A percentile compares a stretch with the other conserved stretches of the same genome.
Conservation (phyloP, 2,797 vertebrate genomes). For the Enteromius argenteus region DNA sequence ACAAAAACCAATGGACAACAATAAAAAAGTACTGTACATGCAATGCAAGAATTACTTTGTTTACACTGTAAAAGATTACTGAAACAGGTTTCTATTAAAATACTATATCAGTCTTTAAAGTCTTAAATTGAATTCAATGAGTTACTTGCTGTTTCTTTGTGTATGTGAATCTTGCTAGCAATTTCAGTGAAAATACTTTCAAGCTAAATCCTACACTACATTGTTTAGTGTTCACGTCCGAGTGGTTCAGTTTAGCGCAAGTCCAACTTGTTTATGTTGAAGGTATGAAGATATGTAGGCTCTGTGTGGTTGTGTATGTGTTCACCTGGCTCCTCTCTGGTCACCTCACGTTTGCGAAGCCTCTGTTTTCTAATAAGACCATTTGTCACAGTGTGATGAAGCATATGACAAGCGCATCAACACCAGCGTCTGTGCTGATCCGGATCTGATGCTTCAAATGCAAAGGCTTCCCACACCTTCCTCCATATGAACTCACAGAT, state of each 20-base stretch:
- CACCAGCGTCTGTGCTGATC: slow-evolving; percentile 20
- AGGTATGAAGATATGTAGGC: background rate
- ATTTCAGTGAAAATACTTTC: background rate
- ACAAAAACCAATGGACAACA: background rate
- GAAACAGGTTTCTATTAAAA: background rate
- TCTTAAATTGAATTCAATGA: background rate
- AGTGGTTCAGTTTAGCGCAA: background rate
- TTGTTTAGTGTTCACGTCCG: background rate
- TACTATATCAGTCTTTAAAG: background rate
- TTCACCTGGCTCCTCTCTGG: slow-evolving; percentile 26
- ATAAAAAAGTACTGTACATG: background rate
- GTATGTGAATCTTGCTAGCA: background rate
- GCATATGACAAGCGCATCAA: slow-evolving; percentile 45
- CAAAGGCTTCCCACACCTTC: slow-evolving; percentile 24
- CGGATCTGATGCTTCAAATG: slow-evolving; percentile 35
- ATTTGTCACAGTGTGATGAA: slow-evolving; percentile 55
- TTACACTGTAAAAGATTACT: background rate
- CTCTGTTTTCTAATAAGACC: slow-evolving; percentile 54
- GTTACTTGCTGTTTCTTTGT: background rate
- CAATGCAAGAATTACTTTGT: background rate
- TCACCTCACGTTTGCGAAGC: slow-evolving; percentile 47
- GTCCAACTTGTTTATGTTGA: background rate
- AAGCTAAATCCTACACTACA: background rate
- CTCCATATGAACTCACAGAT: background rate
- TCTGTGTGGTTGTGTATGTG: slow-evolving; percentile 7